Percentiles rank a stretch among this genome's conserved stretches.
phyloP scores from a whole-genome alignment of 1,140 invertebrate species.

The Lethrus apterus region DNA sequence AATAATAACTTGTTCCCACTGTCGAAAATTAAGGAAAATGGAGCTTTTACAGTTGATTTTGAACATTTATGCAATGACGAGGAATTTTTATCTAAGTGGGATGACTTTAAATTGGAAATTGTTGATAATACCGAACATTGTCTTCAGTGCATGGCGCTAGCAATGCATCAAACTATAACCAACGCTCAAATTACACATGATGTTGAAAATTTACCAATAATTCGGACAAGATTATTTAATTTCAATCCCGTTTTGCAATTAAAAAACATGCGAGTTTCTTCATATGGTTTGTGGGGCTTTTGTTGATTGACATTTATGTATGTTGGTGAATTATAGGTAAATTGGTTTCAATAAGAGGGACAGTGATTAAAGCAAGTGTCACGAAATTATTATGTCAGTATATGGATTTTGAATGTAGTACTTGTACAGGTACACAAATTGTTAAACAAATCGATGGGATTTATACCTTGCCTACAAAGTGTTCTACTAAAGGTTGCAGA shows the following conservation, averaged over 20 bases:
- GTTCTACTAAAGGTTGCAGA: slow-evolving; percentile 49
- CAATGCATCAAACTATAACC: slow-evolving; percentile 59
- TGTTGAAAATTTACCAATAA: slow-evolving; percentile 21
- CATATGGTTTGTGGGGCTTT: slow-evolving; percentile 54
- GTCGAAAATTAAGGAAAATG: slow-evolving; percentile 54
- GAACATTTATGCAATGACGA: slow-evolving; percentile 52
- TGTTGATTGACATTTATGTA: not conserved
- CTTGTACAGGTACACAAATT: slow-evolving; percentile 57
- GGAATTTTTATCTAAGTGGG: slow-evolving; percentile 52
- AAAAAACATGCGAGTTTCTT: slow-evolving; percentile 69
- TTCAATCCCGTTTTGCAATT: slow-evolving; percentile 59
- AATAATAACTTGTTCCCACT: slow-evolving; percentile 47
- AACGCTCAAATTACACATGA: slow-evolving; percentile 25
- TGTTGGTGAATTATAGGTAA: slow-evolving; percentile 53
- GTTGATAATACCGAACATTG: slow-evolving; percentile 55
- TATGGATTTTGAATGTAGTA: slow-evolving; percentile 72
- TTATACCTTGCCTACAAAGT: slow-evolving; percentile 50
- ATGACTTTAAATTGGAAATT: slow-evolving; percentile 56
- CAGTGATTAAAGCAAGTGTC: slow-evolving; percentile 75
- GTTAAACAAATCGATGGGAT: slow-evolving; percentile 55
- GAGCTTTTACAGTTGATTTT: slow-evolving; percentile 57
- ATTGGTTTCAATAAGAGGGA: slow-evolving; percentile 76
- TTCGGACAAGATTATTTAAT: slow-evolving; percentile 56
- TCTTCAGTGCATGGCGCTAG: slow-evolving; percentile 60
- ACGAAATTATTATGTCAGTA: slow-evolving; percentile 65